Base-by-base conservation (phyloP, 92 coral and sea anemone genomes). In the Siderastrea siderea region DNA sequence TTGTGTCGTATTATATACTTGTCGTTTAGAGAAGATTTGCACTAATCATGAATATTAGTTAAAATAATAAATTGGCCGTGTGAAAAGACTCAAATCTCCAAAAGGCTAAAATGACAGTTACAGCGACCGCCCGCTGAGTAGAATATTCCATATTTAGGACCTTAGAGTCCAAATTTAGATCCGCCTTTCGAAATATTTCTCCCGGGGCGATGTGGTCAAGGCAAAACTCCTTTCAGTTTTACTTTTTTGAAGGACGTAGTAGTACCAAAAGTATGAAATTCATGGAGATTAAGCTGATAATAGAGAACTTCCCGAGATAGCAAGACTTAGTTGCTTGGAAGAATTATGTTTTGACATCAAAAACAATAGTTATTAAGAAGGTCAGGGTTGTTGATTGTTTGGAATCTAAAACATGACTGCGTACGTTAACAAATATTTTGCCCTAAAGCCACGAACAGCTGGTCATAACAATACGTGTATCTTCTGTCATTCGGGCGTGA, bases 131-230 rank as follows among this genome's bases (percentile, higher is more conserved):
- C 66, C 38, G 85, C 76, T 68, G 85, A 69, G 85, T 53, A 26
- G 52, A 60, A 53, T 8, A 55, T 81, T 68, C 85, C 85, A 69
- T 67, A 68, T 19, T 81, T 81, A 81, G 76, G 76, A 44, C 3
- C 26, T 54, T 16, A 17, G 66, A 14, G 85, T 54, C 77, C 66
- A 68, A 81, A 81, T 51, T 81, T 81, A 81, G 85, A 68, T 53
- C 77, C 17, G 49, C 74, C 74, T 81, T 81, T 68, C 51, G 68
- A 44, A 65, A 51, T 6, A 44, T n/a, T 59, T 5, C 3, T 15
- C 44, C 51, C 48, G 7, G 5, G 26, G 26, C n/a, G 59, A n/a
- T 14, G 57, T 17, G 19, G 55, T 43, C n/a, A 5, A 63, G 72
- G 45, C 47, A 47, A 51, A 47, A 48, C 12, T 43, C n/a, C 44